Conservation (phyloP, 2,888 invertebrate genomes). For the Neelides folsomi region DNA sequence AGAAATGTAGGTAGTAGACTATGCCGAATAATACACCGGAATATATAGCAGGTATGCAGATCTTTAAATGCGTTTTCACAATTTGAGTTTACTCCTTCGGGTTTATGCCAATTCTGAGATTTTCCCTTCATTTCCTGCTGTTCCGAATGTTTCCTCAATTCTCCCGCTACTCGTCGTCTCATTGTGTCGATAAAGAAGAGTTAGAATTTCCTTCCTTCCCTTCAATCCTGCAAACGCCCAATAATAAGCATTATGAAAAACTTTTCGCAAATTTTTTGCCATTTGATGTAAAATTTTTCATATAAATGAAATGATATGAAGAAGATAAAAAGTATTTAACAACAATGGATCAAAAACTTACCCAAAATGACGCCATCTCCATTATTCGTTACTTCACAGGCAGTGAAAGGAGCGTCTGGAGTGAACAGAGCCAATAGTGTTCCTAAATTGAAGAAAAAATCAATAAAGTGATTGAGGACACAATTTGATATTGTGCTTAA, state of each 20-base stretch:
- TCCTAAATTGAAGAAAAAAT: slow-evolving; percentile 43
- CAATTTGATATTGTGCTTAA: too few species aligned
- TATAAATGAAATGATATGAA: neutral
- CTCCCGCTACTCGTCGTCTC: slow-evolving; percentile 15
- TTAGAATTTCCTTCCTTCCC: slow-evolving; percentile 20
- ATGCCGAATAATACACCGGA: too few species aligned
- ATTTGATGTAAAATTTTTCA: neutral
- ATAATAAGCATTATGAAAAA: neutral
- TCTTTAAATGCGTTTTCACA: neutral
- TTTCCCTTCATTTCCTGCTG: slow-evolving; percentile 24
- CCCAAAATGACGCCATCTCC: slow-evolving; percentile 51
- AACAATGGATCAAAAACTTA: slow-evolving; percentile 8
- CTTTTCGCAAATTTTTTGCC: neutral
- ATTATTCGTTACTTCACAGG: slow-evolving; percentile 61
- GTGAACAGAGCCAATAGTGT: slow-evolving; percentile 65
- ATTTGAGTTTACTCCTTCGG: neutral
- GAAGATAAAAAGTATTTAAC: neutral
- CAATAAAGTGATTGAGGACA: neutral
- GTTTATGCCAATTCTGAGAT: slow-evolving; percentile 25
- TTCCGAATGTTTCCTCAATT: slow-evolving; percentile 25
- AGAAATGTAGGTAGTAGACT: too few species aligned
- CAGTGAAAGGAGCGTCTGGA: slow-evolving; percentile 57
- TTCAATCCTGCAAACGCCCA: slow-evolving; percentile 17
- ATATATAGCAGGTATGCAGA: too few species aligned
- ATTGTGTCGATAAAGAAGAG: slow-evolving; percentile 23